Base-by-base conservation (phyloP, 2,113 vertebrate species). In the Struthidea cinerea region DNA sequence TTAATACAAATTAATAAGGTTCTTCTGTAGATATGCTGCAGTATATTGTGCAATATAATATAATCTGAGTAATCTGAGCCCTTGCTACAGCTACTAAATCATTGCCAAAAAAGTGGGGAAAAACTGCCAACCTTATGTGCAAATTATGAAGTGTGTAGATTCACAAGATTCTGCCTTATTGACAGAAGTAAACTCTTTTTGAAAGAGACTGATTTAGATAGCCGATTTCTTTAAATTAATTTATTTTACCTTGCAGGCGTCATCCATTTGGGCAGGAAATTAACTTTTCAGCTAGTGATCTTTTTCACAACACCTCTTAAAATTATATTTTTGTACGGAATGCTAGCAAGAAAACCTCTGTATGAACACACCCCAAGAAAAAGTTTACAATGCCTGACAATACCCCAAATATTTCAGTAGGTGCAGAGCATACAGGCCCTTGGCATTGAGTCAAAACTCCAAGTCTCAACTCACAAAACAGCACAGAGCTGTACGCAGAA, bases 131-230 rank as follows among this genome's bases (percentile, higher is more conserved):
- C 39, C 47, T 94, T 88, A 63, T 61, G 68, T 89, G 81, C 88
- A 95, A 95, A 97, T 92, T 95, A 96, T 94, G 95, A 97, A 96
- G 90, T 96, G 93, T 93, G 94, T 84, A 85, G 60, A 87, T 95
- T 96, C 94, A 93, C 84, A 94, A 87, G 61, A 91, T 92, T 95
- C 73, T 93, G 84, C 50, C 78, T 75, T 96, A 95, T 76, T 96
- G 93, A 94, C 81, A 95, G 82, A 96, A 71, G 63, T 69, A 92
- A 84, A 60, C 42, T 89, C 65, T 84, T 86, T 96, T 73, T 75
- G 74, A 97, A 96, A 93, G 52, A 96, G 83, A 59, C 52, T 83
- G 65, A 91, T 93, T 95, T 92, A 83, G 88, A 96, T 95, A 93
- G 64, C 35, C 0, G 28, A 82, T 93, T 96, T 74, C 53, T 96